phyloP scores from a whole-genome alignment of 2,888 invertebrate species.

The Melinaea menophilus region DNA sequence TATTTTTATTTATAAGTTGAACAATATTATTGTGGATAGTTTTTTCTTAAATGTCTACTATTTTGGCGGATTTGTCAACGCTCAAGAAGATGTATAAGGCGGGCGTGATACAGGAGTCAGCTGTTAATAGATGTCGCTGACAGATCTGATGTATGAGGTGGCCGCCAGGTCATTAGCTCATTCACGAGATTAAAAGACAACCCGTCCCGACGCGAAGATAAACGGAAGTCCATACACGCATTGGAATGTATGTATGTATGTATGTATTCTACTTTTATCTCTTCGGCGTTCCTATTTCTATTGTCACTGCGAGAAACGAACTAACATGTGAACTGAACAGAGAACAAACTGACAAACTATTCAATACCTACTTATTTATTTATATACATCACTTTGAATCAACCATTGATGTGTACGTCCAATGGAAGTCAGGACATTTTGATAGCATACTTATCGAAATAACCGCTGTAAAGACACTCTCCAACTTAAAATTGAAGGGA shows the following conservation, averaged over 20 bases:
- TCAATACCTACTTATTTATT: no score
- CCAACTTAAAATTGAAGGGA: no score
- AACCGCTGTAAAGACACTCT: no score
- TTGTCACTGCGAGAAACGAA: conserved; percentile 21
- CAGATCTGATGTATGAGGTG: conserved; percentile 72
- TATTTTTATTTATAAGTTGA: neutral
- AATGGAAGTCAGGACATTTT: no score
- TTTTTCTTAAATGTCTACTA: no score
- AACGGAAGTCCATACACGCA: conserved; percentile 66
- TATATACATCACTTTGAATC: no score
- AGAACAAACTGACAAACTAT: no score
- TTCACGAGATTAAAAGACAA: conserved; percentile 71
- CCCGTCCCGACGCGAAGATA: conserved; percentile 54
- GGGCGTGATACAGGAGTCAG: conserved; percentile 62
- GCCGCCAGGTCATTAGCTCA: conserved; percentile 62
- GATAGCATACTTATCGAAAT: no score
- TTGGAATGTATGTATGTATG: conserved; percentile 39
- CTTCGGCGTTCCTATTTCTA: conserved; percentile 32
- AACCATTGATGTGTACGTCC: no score
- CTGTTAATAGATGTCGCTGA: conserved; percentile 76
- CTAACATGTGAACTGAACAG: conserved; percentile 3
- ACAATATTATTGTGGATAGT: no score
- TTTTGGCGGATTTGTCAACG: conserved; percentile 16
- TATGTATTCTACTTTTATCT: conserved; percentile 41
- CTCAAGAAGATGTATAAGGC: conserved; percentile 26